Evolutionary conservation across 2,797 vertebrate genomes (phyloP).

Genomic region (Momotus momota): DNA sequence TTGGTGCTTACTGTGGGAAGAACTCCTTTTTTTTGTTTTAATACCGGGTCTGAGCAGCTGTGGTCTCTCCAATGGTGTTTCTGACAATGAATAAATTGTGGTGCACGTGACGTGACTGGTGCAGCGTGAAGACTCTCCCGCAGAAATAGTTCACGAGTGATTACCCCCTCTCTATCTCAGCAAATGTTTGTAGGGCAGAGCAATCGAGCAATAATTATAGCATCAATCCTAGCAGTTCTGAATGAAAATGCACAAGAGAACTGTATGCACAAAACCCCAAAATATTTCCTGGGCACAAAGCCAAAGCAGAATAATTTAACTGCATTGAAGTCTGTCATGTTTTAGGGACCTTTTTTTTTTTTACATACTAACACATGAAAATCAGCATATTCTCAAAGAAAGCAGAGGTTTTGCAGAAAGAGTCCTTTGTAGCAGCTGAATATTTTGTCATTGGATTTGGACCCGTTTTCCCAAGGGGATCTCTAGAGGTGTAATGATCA

Average conservation of each 20-base stretch:
- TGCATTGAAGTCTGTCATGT: neutral
- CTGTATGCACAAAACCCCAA: neutral
- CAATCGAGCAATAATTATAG: neutral
- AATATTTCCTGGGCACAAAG: conserved; percentile 4
- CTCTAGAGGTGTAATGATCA: neutral
- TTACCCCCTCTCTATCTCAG: neutral
- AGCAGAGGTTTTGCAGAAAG: neutral
- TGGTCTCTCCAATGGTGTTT: neutral
- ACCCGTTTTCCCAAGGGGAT: neutral
- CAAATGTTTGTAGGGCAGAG: neutral
- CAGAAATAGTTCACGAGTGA: neutral
- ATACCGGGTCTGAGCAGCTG: neutral
- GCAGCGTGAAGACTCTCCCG: neutral
- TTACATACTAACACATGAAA: neutral
- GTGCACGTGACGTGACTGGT: neutral
- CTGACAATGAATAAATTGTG: neutral
- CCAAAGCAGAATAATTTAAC: neutral
- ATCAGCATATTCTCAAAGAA: neutral
- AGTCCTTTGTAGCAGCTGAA: neutral
- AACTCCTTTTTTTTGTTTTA: neutral
- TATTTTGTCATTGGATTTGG: neutral
- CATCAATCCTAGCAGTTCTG: neutral
- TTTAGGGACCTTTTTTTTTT: neutral
- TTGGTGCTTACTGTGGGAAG: neutral
- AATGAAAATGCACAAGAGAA: neutral